Evolutionary conservation across 2,797 vertebrate species (phyloP).

Genomic region (Spatula clypeata): DNA sequence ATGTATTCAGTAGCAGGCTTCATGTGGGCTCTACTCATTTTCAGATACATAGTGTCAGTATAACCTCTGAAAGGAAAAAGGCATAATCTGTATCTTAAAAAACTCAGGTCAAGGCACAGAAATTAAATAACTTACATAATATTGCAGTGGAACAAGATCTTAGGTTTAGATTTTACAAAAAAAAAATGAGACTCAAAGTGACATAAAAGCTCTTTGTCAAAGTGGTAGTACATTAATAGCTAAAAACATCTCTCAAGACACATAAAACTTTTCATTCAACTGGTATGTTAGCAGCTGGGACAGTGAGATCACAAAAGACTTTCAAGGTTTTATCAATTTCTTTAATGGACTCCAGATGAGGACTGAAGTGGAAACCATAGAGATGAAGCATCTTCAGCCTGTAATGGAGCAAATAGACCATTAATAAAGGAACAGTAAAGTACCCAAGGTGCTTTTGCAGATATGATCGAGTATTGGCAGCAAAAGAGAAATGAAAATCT

Average conservation of each 20-base stretch:
- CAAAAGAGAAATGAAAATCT: not conserved
- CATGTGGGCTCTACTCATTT: not conserved
- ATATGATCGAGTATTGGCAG: not conserved
- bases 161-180: not conserved
- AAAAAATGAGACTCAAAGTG: not conserved
- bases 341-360: constrained; percentile 50
- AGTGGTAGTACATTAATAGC: not conserved
- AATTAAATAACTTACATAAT: not conserved
- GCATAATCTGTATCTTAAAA: not conserved
- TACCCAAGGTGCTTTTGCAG: not conserved
- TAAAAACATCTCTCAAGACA: not conserved
- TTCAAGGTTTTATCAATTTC: constrained; percentile 37
- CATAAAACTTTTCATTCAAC: constrained; percentile 1
- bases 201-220: not conserved
- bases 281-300: constrained; percentile 10
- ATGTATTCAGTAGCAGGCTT: not conserved
- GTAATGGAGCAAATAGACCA: not conserved
- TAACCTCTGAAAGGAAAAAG: not conserved
- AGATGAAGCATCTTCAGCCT: constrained; percentile 71
- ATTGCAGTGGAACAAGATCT: not conserved
- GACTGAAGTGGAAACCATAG: constrained; percentile 52
- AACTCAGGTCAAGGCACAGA: not conserved
- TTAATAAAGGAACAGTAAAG: not conserved
- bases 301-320: constrained; percentile 57
- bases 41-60: not conserved